Conservation (phyloP, 2,113 vertebrate genomes). For the Pionites leucogaster region DNA sequence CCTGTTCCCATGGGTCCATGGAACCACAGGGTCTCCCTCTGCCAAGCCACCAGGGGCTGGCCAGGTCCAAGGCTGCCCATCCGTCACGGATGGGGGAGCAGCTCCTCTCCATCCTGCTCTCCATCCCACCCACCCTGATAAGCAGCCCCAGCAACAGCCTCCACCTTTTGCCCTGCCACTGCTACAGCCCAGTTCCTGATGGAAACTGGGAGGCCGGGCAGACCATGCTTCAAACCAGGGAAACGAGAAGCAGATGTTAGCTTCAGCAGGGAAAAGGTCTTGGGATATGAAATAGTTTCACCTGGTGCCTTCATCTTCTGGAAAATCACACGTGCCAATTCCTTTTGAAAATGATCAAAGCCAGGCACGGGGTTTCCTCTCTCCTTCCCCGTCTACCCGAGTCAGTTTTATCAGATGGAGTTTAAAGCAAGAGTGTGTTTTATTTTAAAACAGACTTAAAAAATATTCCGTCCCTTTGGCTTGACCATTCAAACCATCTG, state of each 20-base stretch:
- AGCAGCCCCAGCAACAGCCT: neutral
- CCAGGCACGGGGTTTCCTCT: conserved; percentile 31
- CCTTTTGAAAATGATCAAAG: conserved; percentile 68
- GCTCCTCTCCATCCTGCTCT: neutral
- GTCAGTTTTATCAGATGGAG: conserved; percentile 39
- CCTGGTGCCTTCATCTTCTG: conserved; percentile 64
- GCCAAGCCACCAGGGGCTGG: neutral
- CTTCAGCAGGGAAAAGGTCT: conserved; percentile 26
- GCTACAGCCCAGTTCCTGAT: neutral
- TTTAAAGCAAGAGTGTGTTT: conserved; percentile 35
- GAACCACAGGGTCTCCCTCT: neutral
- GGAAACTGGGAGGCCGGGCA: neutral
- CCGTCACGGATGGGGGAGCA: neutral
- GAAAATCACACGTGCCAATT: conserved; percentile 32
- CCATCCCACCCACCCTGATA: neutral
- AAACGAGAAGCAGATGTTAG: conserved; percentile 53
- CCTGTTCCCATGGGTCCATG: neutral
- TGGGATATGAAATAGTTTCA: conserved; percentile 55
- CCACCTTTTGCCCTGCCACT: neutral
- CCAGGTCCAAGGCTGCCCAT: neutral
- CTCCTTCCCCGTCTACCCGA: neutral
- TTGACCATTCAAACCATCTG: conserved; percentile 38
- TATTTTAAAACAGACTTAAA: conserved; percentile 21
- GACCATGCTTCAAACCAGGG: neutral
- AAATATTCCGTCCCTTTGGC: neutral